These are phyloP conservation scores for Bhutanitis thaidina DNA, from an alignment of 2,888 invertebrate species.

Conservation along the genomic window DNA sequence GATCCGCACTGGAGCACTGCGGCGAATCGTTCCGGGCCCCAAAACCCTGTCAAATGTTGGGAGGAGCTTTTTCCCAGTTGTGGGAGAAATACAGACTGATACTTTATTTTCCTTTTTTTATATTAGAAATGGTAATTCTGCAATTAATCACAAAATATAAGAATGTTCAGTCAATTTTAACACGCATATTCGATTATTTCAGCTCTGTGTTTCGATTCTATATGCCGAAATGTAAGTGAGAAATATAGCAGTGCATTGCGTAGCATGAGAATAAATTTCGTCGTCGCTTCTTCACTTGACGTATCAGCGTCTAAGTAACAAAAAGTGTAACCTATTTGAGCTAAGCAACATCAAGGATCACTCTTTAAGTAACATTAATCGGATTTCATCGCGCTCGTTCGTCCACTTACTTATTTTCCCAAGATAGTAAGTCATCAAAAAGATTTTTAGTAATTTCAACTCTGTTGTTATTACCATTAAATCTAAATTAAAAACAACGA, in stretches of 20 bases:
- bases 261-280: constrained; percentile 46
- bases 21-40: no score
- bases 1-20: no score
- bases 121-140: no score
- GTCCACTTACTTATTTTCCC: constrained; percentile 17
- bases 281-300: constrained; percentile 42
- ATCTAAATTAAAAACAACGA: constrained; percentile 1
- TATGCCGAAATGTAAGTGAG: neutral
- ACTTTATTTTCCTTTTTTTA: no score
- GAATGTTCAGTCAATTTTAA: no score
- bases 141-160: no score
- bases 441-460: neutral
- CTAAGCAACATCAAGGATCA: constrained; percentile 57
- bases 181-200: no score
- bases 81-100: no score
- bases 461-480: neutral
- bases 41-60: no score
- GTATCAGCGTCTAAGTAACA: constrained; percentile 70
- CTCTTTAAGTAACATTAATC: constrained; percentile 78
- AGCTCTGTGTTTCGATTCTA: neutral
- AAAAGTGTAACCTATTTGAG: constrained; percentile 68
- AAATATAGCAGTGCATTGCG: constrained; percentile 25
- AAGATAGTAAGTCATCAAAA: constrained; percentile 21
- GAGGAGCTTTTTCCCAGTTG: no score
- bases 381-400: constrained; percentile 40